Conservation (phyloP, 2,113 vertebrate species). For the Gadus macrocephalus region DNA sequence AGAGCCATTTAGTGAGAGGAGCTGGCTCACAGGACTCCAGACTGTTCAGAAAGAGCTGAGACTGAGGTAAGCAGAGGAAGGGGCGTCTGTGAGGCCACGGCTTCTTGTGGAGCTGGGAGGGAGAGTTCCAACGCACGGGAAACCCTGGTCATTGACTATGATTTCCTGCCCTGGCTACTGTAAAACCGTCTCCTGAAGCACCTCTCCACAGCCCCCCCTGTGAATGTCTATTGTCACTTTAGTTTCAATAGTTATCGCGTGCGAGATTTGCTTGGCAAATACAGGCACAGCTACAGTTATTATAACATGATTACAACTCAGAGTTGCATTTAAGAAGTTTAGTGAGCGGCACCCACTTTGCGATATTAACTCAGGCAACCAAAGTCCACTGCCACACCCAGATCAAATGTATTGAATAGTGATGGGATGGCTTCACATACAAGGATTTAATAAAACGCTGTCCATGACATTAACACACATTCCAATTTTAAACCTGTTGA, state of each 20-base stretch:
- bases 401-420: no score
- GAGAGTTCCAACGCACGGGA: conserved; percentile 62
- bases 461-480: no score
- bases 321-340: no score
- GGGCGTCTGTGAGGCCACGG: conserved; percentile 40
- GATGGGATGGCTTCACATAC: no score
- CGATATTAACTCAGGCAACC: no score
- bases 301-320: no score
- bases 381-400: no score
- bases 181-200: conserved; percentile 37
- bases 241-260: conserved; percentile 12
- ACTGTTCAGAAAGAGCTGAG: conserved; percentile 3
- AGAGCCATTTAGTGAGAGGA: neutral
- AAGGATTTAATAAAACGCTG: no score
- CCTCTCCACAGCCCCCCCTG: conserved; percentile 27
- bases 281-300: no score
- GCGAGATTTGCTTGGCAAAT: no score
- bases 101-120: conserved; percentile 52
- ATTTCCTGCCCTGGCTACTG: conserved; percentile 75
- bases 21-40: conserved; percentile 8
- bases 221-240: conserved; percentile 7
- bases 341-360: no score
- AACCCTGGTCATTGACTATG: conserved; percentile 65
- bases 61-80: conserved; percentile 47
- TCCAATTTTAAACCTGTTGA: no score